Evolutionary conservation across 2,888 invertebrate genomes (phyloP), one percentile per base, ranked within the genome.

Genomic region (Oligia latruncula): DNA sequence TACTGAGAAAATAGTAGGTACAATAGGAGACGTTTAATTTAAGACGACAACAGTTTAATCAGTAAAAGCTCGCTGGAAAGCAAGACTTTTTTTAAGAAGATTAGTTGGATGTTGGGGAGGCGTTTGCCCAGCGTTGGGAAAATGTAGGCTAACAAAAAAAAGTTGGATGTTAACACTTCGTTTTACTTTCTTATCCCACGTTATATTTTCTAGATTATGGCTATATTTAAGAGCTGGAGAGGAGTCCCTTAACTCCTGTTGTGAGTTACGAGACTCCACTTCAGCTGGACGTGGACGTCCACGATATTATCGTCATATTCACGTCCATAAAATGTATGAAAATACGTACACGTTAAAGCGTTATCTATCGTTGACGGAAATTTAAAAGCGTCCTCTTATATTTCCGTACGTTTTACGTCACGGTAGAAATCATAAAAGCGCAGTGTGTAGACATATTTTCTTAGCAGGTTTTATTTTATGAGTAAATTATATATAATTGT

Each of bases 41-140:
- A 52, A 74, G 52, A 71, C 58, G 29, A 83, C 71, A 80, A 52
- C 43, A 74, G 23, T 71, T 71, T 71, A 74, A 76, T 80, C 66
- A 74, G 58, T 68, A 29, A 55, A 70, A 66, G 46, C 72, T 75
- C 40, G 17, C 49, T 58, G 46, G 66, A 66, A 83, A 79, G 68
- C 52, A 71, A 71, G 74, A n/a, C 72, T 80, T 73, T 70, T 83
- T 73, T 49, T 65, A 55, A 40, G 62, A 78, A 75, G 29, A 77
- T 65, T 76, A 4, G 4, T 58, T 64, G 29, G 40, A 65, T 70
- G 15, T 43, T 58, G 23, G 9, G 58, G 58, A 9, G 4, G 58
- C 9, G 9, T 55, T 55, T 52, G 6, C 17, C 20, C 55, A 55
- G 5, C 20, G 6, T 6, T 20, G 55, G 55, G 55, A 23, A 6